Evolutionary conservation across 2,113 vertebrate species (phyloP).

Genomic region (Prionailurus viverrinus): DNA sequence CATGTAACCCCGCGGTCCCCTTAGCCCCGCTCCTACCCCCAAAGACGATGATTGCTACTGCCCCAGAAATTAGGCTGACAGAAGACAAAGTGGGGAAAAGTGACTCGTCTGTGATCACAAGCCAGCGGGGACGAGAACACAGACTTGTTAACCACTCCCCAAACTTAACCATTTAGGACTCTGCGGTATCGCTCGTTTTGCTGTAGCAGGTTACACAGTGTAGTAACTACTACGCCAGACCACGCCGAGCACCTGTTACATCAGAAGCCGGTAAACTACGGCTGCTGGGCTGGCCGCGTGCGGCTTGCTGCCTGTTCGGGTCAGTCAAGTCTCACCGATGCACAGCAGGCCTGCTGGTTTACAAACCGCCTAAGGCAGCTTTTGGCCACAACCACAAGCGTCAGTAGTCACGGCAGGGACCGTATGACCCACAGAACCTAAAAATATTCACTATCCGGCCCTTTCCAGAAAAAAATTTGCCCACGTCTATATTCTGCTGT

Average conservation of each 20-base stretch:
- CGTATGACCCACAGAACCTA: background rate
- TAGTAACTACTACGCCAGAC: accelerated
- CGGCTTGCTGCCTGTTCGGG: background rate
- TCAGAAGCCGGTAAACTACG: background rate
- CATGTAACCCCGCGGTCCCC: accelerated
- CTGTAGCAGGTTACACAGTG: background rate
- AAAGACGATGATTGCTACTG: too few species aligned
- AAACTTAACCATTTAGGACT: background rate
- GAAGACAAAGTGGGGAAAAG: background rate
- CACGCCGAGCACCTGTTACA: accelerated
- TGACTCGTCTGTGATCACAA: background rate
- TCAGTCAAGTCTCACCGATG: background rate
- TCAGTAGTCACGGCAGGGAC: background rate
- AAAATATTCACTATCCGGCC: background rate
- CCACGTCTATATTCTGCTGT: background rate
- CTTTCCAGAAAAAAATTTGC: background rate
- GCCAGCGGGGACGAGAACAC: background rate
- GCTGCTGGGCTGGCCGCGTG: too few species aligned
- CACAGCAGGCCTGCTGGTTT: background rate
- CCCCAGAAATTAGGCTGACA: background rate
- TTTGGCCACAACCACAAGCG: background rate
- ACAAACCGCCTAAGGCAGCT: background rate
- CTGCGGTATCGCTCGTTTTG: background rate
- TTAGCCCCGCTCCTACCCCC: background rate
- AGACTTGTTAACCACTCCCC: background rate